phyloP scores from a whole-genome alignment of 1,140 invertebrate species.

The Tetramorium simillimum region DNA sequence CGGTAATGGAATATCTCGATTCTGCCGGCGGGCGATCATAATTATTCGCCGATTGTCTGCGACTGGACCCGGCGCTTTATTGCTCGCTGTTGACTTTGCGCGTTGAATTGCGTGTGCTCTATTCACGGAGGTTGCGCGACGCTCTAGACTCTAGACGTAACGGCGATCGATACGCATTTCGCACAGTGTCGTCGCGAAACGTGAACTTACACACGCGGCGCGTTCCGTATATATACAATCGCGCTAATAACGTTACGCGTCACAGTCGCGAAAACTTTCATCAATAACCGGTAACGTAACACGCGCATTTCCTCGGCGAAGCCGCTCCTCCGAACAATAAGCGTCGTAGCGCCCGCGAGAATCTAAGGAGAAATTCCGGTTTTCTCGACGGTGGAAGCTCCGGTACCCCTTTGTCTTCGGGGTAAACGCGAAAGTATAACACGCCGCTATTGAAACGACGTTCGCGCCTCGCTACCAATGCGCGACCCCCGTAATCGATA shows the following conservation, averaged over 20 bases:
- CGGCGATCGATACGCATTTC: slow-evolving; percentile 48
- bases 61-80: neutral
- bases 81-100: slow-evolving; percentile 57
- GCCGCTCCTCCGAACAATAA: slow-evolving; percentile 39
- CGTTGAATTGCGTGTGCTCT: neutral
- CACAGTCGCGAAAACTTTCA: slow-evolving; percentile 57
- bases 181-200: neutral
- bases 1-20: slow-evolving; percentile 38
- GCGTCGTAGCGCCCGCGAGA: slow-evolving; percentile 21
- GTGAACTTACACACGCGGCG: slow-evolving; percentile 22
- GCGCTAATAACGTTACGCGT: slow-evolving; percentile 58
- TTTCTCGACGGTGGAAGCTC: slow-evolving; percentile 32
- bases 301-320: slow-evolving; percentile 21
- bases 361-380: slow-evolving; percentile 52
- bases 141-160: slow-evolving; percentile 21
- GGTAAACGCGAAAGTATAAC: slow-evolving; percentile 48
- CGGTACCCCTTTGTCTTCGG: slow-evolving; percentile 33
- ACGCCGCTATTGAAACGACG: slow-evolving; percentile 19
- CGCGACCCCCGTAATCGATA: slow-evolving; percentile 20
- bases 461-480: slow-evolving; percentile 3
- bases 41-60: slow-evolving; percentile 51
- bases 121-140: neutral
- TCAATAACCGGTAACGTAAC: slow-evolving; percentile 58
- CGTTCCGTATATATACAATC: slow-evolving; percentile 21
- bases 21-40: slow-evolving; percentile 16